phyloP scores from a whole-genome alignment of 2,888 invertebrate genomes.

The Branchellion lobata region DNA sequence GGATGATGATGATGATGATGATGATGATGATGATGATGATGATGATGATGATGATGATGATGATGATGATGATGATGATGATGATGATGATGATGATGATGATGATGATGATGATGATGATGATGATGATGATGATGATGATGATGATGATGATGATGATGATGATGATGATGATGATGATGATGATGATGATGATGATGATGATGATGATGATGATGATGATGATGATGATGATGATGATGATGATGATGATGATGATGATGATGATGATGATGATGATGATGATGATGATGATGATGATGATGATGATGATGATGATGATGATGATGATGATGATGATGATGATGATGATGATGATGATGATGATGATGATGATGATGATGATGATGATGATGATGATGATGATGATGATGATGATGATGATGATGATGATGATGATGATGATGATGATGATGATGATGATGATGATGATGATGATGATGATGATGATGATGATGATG shows the following conservation, averaged over 20 bases:
- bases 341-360: background rate
- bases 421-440: conserved; percentile 5
- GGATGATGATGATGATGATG: no score
- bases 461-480: conserved; percentile 4
- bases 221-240: conserved; percentile 8
- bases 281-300: conserved; percentile 8
- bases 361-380: background rate
- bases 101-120: background rate
- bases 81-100: background rate
- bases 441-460: conserved; percentile 3
- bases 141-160: conserved; percentile 5
- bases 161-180: conserved; percentile 2
- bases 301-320: background rate
- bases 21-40: conserved; percentile 3
- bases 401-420: conserved; percentile 3
- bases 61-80: background rate
- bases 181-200: background rate
- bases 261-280: background rate
- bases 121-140: background rate
- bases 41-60: conserved; percentile 21
- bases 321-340: conserved; percentile 1
- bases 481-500: conserved; percentile 5
- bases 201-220: background rate
- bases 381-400: background rate
- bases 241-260: conserved; percentile 8